Evolutionary conservation across 2,797 vertebrate genomes (phyloP).

Genomic region (Gymnocypris eckloni): DNA sequence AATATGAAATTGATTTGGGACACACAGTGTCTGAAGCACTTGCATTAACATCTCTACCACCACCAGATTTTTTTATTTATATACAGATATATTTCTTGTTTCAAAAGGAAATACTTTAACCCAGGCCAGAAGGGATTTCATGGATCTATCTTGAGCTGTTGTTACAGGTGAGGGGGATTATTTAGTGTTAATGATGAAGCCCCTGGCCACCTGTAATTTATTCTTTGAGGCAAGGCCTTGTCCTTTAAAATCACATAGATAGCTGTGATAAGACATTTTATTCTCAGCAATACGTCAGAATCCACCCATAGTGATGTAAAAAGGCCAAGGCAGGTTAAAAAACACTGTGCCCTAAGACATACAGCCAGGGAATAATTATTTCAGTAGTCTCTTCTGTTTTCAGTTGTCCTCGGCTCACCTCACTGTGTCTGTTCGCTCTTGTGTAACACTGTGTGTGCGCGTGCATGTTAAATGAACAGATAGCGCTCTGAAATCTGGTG

Average conservation of each 20-base stretch:
- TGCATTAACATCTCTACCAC: neutral
- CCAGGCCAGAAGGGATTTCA: neutral
- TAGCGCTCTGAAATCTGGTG: conserved; percentile 20
- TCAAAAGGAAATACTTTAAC: neutral
- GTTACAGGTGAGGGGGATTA: neutral
- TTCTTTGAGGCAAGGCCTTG: neutral
- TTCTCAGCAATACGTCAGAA: neutral
- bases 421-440: conserved; percentile 4
- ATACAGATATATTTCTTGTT: neutral
- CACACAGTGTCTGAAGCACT: neutral
- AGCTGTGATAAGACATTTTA: neutral
- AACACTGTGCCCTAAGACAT: neutral
- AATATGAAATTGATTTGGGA: neutral
- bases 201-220: neutral
- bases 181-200: neutral
- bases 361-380: conserved; percentile 37
- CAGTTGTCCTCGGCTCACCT: conserved; percentile 35
- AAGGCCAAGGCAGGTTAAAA: conserved; percentile 19
- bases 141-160: conserved; percentile 1
- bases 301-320: neutral
- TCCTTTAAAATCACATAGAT: neutral
- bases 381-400: conserved; percentile 26
- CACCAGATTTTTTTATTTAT: neutral
- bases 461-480: conserved; percentile 35
- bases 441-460: conserved; percentile 27